Evolutionary conservation across 2,797 vertebrate genomes (phyloP), one percentile per base, ranked within the genome.

Genomic region (Myoxocephalus aenaeus): DNA sequence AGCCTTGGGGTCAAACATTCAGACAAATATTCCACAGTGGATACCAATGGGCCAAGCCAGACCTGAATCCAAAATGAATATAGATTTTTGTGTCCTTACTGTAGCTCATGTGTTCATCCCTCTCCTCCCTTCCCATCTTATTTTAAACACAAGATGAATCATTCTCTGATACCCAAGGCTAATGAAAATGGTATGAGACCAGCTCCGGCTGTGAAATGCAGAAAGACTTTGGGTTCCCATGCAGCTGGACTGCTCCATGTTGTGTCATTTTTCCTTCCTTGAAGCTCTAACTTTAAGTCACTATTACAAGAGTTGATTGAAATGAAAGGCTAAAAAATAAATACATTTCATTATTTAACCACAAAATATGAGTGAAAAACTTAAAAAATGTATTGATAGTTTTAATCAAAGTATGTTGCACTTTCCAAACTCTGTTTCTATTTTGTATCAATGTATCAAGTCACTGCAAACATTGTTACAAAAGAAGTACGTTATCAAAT

Each of bases 1-100:
- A 85, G 71, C 79, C 83, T 78, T 66, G 7, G 6, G 84, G 87
- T 89, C 79, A 88, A 79, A 87, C 65, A 70, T 74, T 75, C 84
- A 87, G 80, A 80, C 86, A 74, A 73, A 82, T 65, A 82, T 61
- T 77, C 70, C 65, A 81, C 38, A 0, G 70, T 59, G 63, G 62
- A 85, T 81, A 74, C 66, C 82, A 78, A 2, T 14, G 38, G 71
- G 22, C 70, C 80, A 51, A 51, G 80, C 42, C 56, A 82, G 63
- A 56, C 53, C 44, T 36, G 73, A 80, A 83, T 84, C 64, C 32
- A 68, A 12, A 80, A 71, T 58, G 25, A 29, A 54, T 53, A 64
- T 73, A 73, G 57, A 53, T 79, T 64, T 73, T 65, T 50, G 61
- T 38, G 54, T 64, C 51, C 17, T 70, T 51, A 17, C 59, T 14